Base-by-base conservation (phyloP, 2,888 invertebrate genomes). In the Drosophila dives region DNA sequence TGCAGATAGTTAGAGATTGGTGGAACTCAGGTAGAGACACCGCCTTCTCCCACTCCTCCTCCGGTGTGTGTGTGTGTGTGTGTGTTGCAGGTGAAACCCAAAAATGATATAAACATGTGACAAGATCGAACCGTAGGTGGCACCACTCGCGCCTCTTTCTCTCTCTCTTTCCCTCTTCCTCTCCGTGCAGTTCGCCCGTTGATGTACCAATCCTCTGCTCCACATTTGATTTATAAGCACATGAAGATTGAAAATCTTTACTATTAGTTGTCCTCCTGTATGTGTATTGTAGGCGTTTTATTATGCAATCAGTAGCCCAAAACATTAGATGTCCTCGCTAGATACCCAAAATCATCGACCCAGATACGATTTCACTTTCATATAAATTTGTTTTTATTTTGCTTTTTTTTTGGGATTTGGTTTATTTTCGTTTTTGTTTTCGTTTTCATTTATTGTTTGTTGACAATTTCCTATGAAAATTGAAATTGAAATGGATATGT, bases 221-320 rank as follows among this genome's bases (percentile, higher is more conserved):
- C 56, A 65, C 49, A 69, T 64, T 72, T 83, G 84, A 84, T 86
- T 89, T 86, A 77, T 75, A 89, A 62, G 64, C 62, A 49, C 55
- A 36, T 26, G 15, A 12, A 17, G 8, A 36, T 33, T 53, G 12
- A 2, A 42, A 58, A 64, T 64, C 61, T 54, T 51, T 38, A 60
- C 38, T 55, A 50, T 64, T 64, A 38, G 38, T 54, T 64, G 69
- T 58, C 45, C 15, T 45, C 23, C 8, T 7, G 23, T 23, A 8
- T 38, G 42, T 53, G 36, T 70, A 10, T 26, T 50, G 73, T 70
- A 74, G 90, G 89, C 90, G 90, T 90, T 86, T 86, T 86, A 90
- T 86, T 86, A 87, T 90, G 89, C 82, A 86, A 90, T 90, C 90
- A 90, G 90, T 89, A 86, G 90, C 89, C 63, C 64, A 80, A 72